Evolutionary conservation across 2,113 vertebrate species (phyloP).

Genomic region (Chlorodrepanis virens): DNA sequence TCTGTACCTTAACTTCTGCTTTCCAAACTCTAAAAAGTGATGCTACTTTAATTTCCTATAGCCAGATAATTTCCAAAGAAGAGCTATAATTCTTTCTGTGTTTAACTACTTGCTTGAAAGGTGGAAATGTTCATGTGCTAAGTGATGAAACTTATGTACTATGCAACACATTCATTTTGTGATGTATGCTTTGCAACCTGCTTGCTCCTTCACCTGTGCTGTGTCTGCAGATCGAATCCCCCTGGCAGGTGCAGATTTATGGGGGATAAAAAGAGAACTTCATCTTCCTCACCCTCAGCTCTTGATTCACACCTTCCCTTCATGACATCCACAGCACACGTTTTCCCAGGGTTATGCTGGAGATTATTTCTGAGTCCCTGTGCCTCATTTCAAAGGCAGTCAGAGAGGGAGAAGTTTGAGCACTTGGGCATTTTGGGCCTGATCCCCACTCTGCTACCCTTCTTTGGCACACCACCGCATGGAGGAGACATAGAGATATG

Average conservation of each 20-base stretch:
- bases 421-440: neutral
- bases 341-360: neutral
- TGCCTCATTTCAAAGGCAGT: neutral
- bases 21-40: neutral
- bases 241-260: neutral
- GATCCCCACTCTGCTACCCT: fast-evolving
- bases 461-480: fast-evolving
- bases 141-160: neutral
- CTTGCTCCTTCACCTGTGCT: neutral
- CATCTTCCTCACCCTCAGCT: neutral
- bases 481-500: fast-evolving
- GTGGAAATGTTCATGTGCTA: neutral
- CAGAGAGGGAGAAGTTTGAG: neutral
- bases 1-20: neutral
- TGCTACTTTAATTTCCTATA: neutral
- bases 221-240: neutral
- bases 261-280: neutral
- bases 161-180: neutral
- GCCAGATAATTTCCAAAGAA: neutral
- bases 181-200: neutral
- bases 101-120: neutral
- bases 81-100: neutral
- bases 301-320: neutral
- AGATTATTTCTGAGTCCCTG: neutral
- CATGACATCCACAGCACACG: fast-evolving